Conservation (phyloP, 2,888 invertebrate genomes). For the Glaucopsyche alexis region DNA sequence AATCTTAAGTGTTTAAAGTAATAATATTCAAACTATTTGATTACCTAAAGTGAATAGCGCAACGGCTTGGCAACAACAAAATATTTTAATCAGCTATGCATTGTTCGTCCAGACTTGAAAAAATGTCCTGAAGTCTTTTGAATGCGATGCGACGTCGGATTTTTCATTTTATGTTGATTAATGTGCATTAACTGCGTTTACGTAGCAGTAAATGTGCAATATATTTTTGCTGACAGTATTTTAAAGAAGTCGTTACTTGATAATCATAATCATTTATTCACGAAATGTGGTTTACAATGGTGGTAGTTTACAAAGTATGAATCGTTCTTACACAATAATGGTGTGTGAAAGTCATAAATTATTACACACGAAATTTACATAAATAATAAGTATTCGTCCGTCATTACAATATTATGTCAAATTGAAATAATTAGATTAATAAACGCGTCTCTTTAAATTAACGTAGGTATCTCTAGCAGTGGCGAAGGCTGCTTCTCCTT, state of each 20-base stretch:
- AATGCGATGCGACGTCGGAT: constrained; percentile 44
- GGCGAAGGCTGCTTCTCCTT: too few species aligned
- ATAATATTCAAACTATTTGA: constrained; percentile 40
- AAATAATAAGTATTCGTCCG: too few species aligned
- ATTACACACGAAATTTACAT: too few species aligned
- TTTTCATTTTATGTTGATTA: constrained; percentile 37
- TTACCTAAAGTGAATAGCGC: constrained; percentile 44
- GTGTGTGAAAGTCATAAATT: too few species aligned
- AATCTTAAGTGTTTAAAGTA: constrained; percentile 12
- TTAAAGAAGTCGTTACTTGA: not conserved
- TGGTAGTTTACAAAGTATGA: too few species aligned
- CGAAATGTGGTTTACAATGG: too few species aligned
- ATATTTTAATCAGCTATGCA: constrained; percentile 72
- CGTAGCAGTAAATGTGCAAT: not conserved
- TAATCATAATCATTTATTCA: too few species aligned
- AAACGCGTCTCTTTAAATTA: not conserved
- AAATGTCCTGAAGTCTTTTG: constrained; percentile 54
- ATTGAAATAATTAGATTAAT: too few species aligned
- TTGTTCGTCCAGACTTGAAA: constrained; percentile 67
- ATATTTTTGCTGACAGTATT: not conserved
- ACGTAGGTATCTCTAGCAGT: not conserved
- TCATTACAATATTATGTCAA: too few species aligned
- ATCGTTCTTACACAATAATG: too few species aligned
- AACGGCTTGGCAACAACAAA: constrained; percentile 58
- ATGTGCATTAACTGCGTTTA: constrained; percentile 28